Evolutionary conservation across 2,888 invertebrate genomes (phyloP).

Genomic region (Enchytraeus crypticus): DNA sequence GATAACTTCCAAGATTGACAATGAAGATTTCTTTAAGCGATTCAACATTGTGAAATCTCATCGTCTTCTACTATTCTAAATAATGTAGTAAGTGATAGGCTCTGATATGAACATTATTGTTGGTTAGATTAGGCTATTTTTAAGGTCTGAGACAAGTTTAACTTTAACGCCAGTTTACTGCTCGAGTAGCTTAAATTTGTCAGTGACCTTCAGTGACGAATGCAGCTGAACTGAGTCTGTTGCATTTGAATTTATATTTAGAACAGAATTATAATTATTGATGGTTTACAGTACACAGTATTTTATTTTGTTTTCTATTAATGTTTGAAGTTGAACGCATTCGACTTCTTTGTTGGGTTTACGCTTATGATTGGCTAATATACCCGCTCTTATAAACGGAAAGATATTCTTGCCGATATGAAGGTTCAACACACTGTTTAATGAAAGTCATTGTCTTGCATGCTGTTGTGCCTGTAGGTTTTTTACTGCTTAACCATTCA

Average conservation of each 20-base stretch:
- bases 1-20: neutral
- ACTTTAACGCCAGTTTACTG: no score
- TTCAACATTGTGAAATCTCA: neutral
- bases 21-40: neutral
- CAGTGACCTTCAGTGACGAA: no score
- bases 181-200: no score
- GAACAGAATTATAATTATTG: neutral
- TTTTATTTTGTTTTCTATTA: neutral
- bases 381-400: no score
- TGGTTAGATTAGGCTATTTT: neutral
- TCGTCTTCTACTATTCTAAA: neutral
- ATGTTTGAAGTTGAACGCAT: neutral
- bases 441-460: neutral
- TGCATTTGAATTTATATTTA: neutral
- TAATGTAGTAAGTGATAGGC: neutral
- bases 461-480: neutral
- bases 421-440: no score
- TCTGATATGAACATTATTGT: neutral
- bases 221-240: no score
- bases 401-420: no score
- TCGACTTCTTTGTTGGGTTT: neutral
- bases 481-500: neutral
- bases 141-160: no score
- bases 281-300: neutral
- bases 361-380: no score